Percentiles rank a stretch among this genome's conserved stretches.
Conservation (phyloP, 2,113 vertebrate species). For the Muscicapa adusta region DNA sequence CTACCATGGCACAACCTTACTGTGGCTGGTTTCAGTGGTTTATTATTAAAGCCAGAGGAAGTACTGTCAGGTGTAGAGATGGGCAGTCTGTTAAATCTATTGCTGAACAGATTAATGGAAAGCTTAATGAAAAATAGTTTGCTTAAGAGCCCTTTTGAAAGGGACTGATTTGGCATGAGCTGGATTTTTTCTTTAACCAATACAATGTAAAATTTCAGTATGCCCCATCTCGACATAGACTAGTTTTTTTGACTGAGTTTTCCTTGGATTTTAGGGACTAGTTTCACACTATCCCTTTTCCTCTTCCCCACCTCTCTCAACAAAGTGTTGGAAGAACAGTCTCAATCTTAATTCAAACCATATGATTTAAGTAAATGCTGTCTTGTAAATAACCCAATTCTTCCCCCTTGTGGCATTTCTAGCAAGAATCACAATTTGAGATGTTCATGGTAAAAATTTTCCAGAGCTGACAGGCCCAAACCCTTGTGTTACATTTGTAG, state of each 20-base stretch:
- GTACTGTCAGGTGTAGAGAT: neutral
- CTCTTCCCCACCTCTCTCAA: neutral
- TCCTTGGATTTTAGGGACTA: neutral
- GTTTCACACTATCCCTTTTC: neutral
- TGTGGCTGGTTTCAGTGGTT: neutral
- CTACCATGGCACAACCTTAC: neutral
- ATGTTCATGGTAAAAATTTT: neutral
- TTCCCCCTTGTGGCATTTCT: constrained; percentile 39
- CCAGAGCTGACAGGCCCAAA: neutral
- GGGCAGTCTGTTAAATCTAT: neutral
- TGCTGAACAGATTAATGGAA: neutral
- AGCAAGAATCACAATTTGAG: neutral
- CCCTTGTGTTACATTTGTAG: neutral
- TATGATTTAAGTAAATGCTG: neutral
- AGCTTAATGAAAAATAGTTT: neutral
- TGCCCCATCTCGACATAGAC: neutral
- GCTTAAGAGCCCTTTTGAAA: neutral
- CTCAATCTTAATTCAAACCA: neutral
- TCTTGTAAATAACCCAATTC: neutral
- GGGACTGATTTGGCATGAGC: neutral
- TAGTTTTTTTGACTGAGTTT: neutral
- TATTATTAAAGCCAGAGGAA: neutral
- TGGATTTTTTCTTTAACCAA: neutral
- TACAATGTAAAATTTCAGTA: neutral
- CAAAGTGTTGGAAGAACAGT: neutral